A percentile compares a stretch with the other conserved stretches of the same genome.
Conservation (phyloP, 2,888 invertebrate genomes). For the Odontocolon sp. region DNA sequence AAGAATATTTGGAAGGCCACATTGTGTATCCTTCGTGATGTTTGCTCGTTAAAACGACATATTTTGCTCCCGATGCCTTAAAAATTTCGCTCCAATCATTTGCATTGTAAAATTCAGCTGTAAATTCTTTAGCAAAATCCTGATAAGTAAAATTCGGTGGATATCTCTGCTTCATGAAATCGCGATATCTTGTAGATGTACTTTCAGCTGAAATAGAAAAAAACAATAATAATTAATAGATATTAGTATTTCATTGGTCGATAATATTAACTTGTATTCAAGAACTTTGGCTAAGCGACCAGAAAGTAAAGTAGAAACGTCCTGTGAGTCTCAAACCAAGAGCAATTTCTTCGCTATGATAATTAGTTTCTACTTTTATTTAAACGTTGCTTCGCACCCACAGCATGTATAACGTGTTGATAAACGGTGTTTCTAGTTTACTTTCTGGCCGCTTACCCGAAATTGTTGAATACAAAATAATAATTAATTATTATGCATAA, state of each 20-base stretch:
- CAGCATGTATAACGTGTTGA: too few relatives aligned
- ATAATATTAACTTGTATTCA: too few relatives aligned
- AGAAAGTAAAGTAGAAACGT: too few relatives aligned
- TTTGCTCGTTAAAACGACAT: conserved; percentile 85
- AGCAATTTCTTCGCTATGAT: background rate
- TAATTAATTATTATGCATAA: background rate
- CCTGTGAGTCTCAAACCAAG: background rate
- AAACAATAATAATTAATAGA: background rate
- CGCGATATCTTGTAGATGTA: conserved; percentile 78
- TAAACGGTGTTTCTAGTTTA: too few relatives aligned
- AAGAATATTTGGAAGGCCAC: conserved; percentile 85
- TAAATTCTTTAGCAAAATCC: conserved; percentile 94
- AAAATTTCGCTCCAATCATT: conserved; percentile 92
- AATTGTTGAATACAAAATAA: background rate
- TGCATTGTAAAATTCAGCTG: conserved; percentile 94
- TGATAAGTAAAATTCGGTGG: conserved; percentile 94
- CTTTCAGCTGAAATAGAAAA: conserved; percentile 76
- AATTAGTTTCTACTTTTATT: too few relatives aligned
- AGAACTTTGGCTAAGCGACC: too few relatives aligned
- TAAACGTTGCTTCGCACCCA: too few relatives aligned
- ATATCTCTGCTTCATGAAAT: conserved; percentile 92
- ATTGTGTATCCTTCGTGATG: conserved; percentile 86
- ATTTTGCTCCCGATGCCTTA: conserved; percentile 92
- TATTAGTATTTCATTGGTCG: background rate
- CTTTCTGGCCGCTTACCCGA: too few relatives aligned